These are phyloP conservation scores for Zoanthus sansibaricus DNA, from an alignment of 92 coral and sea anemone species.

Conservation along the genomic window DNA sequence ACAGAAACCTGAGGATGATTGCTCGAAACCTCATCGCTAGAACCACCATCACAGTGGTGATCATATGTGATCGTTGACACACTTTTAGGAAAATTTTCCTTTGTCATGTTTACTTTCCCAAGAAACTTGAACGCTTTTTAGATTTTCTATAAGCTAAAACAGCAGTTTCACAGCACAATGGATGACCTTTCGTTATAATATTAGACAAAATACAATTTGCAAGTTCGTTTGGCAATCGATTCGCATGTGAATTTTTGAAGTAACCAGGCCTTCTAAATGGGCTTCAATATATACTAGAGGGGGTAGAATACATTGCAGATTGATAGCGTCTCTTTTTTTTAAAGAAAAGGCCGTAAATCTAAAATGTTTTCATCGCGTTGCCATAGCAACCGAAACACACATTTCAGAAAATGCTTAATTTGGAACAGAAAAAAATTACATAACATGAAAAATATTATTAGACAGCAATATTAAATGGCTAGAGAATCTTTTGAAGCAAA, in stretches of 20 bases:
- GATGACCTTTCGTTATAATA: no score
- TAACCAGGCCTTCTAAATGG: no score
- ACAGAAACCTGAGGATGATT: conserved; percentile 5
- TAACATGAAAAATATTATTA: not conserved
- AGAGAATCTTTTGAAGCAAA: not conserved
- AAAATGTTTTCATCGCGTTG: not conserved
- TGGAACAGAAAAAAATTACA: not conserved
- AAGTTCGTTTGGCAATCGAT: no score
- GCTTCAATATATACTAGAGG: not conserved
- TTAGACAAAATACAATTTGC: no score
- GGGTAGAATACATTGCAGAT: not conserved
- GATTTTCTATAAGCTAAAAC: not conserved
- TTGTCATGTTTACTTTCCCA: not conserved
- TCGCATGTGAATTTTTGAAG: no score
- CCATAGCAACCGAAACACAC: not conserved
- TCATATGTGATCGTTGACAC: not conserved
- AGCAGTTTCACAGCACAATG: not conserved
- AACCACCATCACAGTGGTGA: not conserved
- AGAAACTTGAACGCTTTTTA: not conserved
- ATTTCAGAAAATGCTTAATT: not conserved
- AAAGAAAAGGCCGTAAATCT: not conserved
- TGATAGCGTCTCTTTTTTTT: not conserved
- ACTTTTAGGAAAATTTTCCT: not conserved
- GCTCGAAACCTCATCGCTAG: not conserved
- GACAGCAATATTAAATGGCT: not conserved